Conservation (phyloP, 2,888 invertebrate species). For the Brenthis ino region DNA sequence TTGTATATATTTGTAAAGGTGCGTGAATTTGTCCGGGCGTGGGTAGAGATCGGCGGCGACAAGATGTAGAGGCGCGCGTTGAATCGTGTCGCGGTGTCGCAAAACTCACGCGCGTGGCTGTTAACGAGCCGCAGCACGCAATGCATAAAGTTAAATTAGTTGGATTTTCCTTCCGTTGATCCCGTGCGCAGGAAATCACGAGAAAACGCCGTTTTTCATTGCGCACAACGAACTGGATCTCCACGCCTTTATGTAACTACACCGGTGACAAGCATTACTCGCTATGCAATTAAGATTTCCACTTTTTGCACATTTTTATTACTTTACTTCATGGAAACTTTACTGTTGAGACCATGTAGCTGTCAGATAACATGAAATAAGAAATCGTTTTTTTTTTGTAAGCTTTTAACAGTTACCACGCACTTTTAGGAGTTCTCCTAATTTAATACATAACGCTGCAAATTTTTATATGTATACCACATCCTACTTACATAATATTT, state of each 20-base stretch:
- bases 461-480: slow-evolving; percentile 6
- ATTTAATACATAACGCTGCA: slow-evolving; percentile 29
- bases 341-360: slow-evolving; percentile 76
- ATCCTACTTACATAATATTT: background rate
- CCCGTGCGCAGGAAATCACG: slow-evolving; percentile 72
- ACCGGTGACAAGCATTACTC: slow-evolving; percentile 70
- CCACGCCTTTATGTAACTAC: slow-evolving; percentile 75
- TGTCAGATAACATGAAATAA: slow-evolving; percentile 74
- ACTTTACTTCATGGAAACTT: slow-evolving; percentile 80
- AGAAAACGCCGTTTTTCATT: slow-evolving; percentile 78
- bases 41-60: slow-evolving; percentile 51
- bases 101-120: slow-evolving; percentile 48
- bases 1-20: slow-evolving; percentile 51
- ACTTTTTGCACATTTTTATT: slow-evolving; percentile 80
- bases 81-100: slow-evolving; percentile 44
- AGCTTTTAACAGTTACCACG: slow-evolving; percentile 64
- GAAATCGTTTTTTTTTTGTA: slow-evolving; percentile 79
- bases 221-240: slow-evolving; percentile 72
- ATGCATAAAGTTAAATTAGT: slow-evolving; percentile 63
- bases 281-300: slow-evolving; percentile 78
- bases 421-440: slow-evolving; percentile 55
- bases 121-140: slow-evolving; percentile 74
- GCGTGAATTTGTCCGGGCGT: slow-evolving; percentile 46
- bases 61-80: slow-evolving; percentile 43
- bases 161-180: slow-evolving; percentile 78